Evolutionary conservation across 37 sponge, comb jelly and placozoan species (phyloP).

Genomic region (Halisarca cf. caerulea): DNA sequence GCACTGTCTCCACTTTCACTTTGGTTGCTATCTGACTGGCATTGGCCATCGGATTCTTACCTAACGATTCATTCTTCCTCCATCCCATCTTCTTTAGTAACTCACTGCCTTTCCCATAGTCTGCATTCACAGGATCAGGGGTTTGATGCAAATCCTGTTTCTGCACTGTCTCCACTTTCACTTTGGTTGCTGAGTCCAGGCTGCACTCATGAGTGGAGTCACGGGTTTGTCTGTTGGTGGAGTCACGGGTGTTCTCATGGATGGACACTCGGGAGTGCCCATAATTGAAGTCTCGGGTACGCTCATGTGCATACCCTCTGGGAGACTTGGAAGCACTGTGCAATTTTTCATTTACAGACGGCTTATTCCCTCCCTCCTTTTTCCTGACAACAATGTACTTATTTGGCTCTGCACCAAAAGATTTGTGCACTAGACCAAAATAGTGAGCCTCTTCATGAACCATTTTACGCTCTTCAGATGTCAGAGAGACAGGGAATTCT

Average conservation of each 20-base stretch:
- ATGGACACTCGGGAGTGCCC: too few species aligned
- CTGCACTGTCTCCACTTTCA: background rate
- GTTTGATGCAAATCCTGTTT: background rate
- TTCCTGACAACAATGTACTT: conserved; percentile 40
- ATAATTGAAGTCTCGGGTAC: too few species aligned
- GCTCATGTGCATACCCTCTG: too few species aligned
- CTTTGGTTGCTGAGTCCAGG: too few species aligned
- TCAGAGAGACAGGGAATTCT: conserved; percentile 36
- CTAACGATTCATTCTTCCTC: conserved; percentile 3
- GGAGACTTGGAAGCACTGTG: too few species aligned
- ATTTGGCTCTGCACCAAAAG: conserved; percentile 30
- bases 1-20: background rate
- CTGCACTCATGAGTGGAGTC: too few species aligned
- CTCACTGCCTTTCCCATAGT: conserved; percentile 30
- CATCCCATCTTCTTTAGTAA: conserved; percentile 49
- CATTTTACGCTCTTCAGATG: conserved; percentile 48
- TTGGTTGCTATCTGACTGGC: background rate
- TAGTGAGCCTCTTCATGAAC: conserved; percentile 42
- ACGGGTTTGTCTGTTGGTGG: too few species aligned
- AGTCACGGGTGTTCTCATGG: too few species aligned
- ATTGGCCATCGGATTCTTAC: background rate
- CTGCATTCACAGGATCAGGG: background rate
- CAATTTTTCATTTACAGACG: too few species aligned
- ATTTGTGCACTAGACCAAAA: conserved; percentile 47
- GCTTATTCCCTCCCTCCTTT: background rate